Evolutionary conservation across 2,797 vertebrate genomes (phyloP).

Genomic region (Mastacembelus armatus): DNA sequence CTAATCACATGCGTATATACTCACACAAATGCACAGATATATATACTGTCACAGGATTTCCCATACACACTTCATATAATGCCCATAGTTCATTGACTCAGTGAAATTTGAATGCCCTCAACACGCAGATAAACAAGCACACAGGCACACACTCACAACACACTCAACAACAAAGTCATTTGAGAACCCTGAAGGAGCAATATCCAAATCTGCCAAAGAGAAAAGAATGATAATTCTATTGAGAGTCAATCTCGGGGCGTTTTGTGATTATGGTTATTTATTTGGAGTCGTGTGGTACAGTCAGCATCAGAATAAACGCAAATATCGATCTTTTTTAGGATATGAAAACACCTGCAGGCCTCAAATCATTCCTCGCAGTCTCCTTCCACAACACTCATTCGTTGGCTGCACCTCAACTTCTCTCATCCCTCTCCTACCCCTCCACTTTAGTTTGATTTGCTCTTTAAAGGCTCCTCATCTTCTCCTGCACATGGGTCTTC

Average conservation of each 20-base stretch:
- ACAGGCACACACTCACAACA: slow-evolving; percentile 49
- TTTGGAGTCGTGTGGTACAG: slow-evolving; percentile 78
- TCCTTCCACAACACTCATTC: slow-evolving; percentile 56
- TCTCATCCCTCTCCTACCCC: slow-evolving; percentile 1
- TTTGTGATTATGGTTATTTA: slow-evolving; percentile 89
- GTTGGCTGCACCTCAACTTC: slow-evolving; percentile 34
- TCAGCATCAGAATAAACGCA: slow-evolving; percentile 78
- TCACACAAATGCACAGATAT: slow-evolving; percentile 51
- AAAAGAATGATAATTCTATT: slow-evolving; percentile 85
- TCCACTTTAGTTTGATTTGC: slow-evolving; percentile 45
- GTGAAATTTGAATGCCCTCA: slow-evolving; percentile 74
- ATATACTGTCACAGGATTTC: slow-evolving; percentile 72
- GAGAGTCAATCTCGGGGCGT: slow-evolving; percentile 84
- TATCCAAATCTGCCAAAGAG: slow-evolving; percentile 85
- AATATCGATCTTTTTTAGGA: slow-evolving; percentile 84
- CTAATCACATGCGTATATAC: slow-evolving; percentile 18
- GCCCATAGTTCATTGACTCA: slow-evolving; percentile 77
- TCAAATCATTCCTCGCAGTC: slow-evolving; percentile 78
- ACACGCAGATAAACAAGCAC: slow-evolving; percentile 56
- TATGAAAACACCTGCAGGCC: slow-evolving; percentile 84
- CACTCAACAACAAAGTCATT: slow-evolving; percentile 77
- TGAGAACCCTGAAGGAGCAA: slow-evolving; percentile 83
- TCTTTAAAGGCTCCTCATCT: slow-evolving; percentile 39
- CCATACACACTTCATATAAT: slow-evolving; percentile 71
- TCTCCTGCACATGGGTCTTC: slow-evolving; percentile 30